These are phyloP conservation scores for Gulo gulo DNA, from an alignment of 2,113 vertebrate species.

Conservation along the genomic window DNA sequence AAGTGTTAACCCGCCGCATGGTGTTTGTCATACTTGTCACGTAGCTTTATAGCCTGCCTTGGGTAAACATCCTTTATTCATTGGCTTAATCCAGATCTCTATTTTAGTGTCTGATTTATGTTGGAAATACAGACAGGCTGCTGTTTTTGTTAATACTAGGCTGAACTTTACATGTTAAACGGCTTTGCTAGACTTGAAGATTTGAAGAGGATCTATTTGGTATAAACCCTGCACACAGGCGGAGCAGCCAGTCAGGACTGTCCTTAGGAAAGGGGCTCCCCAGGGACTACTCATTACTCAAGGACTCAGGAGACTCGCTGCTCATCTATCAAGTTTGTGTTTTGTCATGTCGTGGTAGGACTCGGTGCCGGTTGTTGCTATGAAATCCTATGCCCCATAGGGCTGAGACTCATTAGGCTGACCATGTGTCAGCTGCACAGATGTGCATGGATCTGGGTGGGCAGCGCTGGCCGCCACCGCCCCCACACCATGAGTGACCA, in stretches of 20 bases:
- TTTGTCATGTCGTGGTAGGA: constrained; percentile 1
- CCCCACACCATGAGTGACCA: not conserved
- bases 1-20: not conserved
- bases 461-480: not conserved
- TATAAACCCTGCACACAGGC: not conserved
- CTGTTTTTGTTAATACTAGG: not conserved
- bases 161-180: constrained; percentile 45
- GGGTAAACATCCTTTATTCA: not conserved
- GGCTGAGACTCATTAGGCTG: not conserved
- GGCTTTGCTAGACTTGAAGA: not conserved
- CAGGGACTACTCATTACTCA: not conserved
- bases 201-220: not conserved
- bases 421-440: constrained; percentile 3
- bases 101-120: not conserved
- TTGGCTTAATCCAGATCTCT: not conserved
- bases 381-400: not conserved
- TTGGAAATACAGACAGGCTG: not conserved
- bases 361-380: constrained; percentile 18
- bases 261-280: not conserved
- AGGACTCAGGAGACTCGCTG: not conserved
- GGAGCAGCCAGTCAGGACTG: not conserved
- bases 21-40: not conserved
- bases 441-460: not conserved
- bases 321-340: constrained; percentile 15
- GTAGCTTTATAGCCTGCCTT: not conserved